Evolutionary conservation across 2,113 vertebrate species (phyloP), one percentile per base, ranked within the genome.

Genomic region (Colius striatus): DNA sequence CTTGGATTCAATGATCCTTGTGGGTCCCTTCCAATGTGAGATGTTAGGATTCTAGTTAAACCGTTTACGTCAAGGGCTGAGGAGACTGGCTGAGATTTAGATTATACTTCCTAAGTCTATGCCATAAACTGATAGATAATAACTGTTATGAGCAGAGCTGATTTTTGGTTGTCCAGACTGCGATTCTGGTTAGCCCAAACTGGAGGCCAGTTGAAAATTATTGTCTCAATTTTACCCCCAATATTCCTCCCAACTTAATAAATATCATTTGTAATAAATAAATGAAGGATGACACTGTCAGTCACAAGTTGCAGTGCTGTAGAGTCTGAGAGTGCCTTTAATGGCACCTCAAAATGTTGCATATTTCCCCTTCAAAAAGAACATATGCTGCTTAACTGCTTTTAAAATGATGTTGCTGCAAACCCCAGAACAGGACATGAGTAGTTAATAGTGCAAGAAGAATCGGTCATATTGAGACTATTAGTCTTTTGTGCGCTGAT

Each of bases 361-460:
- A 30, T 87, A 13, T 30, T 94, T 89, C 36, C 32, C 43, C 50
- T 74, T 79, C 19, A 57, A 67, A 58, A 63, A 51, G 48, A 72
- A 38, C 6, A 66, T 63, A 67, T 57, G 38, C 18, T 71, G 19
- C 6, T 94, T 72, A 77, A 25, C 20, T 43, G 73, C 51, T 63
- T 77, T 53, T 29, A 50, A 67, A 71, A 10, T 25, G 43, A 6
- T n/a, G 25, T 60, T 74, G 60, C 47, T 92, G 57, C 51, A 65
- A 54, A 90, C 58, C 51, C 73, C 50, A 19, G 84, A 53, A 38
- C 50, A 47, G 76, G 45, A 61, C 36, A 26, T 26, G 34, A 85
- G 86, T 87, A 87, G 95, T 87, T 94, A 85, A 93, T 51, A 58
- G 89, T 17, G 84, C 95, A 89, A 81, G 94, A 93, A 94, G 95